phyloP scores from a whole-genome alignment of 2,888 invertebrate species.

The Reticulitermes lucifugus region DNA sequence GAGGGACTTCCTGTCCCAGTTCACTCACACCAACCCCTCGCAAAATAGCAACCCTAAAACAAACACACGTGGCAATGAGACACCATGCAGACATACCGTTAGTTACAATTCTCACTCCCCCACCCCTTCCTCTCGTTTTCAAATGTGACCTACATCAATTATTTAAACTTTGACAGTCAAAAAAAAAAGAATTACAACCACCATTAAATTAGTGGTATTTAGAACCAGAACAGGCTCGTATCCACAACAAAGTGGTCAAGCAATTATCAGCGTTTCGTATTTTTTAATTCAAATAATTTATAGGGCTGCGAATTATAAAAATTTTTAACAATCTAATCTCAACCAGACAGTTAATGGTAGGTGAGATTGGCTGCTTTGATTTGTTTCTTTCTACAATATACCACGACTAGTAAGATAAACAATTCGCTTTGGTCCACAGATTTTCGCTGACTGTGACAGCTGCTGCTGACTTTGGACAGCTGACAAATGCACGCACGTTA shows the following conservation, averaged over 20 bases:
- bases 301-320: neutral
- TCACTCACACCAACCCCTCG: conserved; percentile 6
- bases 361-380: conserved; percentile 6
- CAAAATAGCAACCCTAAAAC: neutral
- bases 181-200: neutral
- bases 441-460: neutral
- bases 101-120: neutral
- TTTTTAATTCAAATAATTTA: neutral
- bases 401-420: neutral
- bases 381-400: neutral
- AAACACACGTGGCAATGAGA: neutral
- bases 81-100: neutral
- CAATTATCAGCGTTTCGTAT: neutral
- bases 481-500: neutral
- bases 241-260: neutral
- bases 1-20: neutral
- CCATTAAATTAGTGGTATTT: neutral
- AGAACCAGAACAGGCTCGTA: neutral
- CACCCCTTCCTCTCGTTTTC: neutral
- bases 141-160: conserved; percentile 39
- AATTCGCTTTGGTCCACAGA: neutral
- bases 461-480: conserved; percentile 3
- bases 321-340: neutral
- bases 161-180: conserved; percentile 45
- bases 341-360: neutral